A percentile compares a stretch with the other conserved stretches of the same genome.
These are phyloP conservation scores for Heterochromis multidens DNA, from an alignment of 2,113 vertebrate genomes.

Conservation along the genomic window DNA sequence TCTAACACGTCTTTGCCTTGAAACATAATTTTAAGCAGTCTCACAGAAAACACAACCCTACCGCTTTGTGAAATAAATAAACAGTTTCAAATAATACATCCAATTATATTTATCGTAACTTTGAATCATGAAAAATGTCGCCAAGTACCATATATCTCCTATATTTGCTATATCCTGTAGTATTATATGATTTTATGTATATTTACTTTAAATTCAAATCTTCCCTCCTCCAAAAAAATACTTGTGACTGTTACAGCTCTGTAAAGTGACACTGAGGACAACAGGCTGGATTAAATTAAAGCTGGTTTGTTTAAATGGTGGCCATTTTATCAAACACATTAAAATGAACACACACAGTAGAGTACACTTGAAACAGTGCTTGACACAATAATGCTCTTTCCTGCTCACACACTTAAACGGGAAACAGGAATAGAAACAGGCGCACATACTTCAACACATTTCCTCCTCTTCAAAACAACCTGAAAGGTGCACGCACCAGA, in stretches of 20 bases:
- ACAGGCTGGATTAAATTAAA: neutral
- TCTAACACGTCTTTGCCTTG: neutral
- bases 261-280: neutral
- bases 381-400: neutral
- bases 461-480: neutral
- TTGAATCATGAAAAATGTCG: neutral
- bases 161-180: neutral
- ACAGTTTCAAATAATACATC: no score
- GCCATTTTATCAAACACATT: neutral
- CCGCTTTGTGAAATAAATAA: no score
- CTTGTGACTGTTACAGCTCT: neutral
- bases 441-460: neutral
- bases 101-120: neutral
- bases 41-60: neutral
- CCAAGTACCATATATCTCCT: neutral
- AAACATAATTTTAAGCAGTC: neutral
- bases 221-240: neutral
- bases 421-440: neutral
- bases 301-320: neutral
- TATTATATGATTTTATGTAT: neutral
- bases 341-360: neutral
- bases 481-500: neutral
- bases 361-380: neutral
- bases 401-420: neutral
- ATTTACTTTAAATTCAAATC: neutral